These are phyloP conservation scores for Brachionus rubens DNA, from an alignment of 1,140 invertebrate species.

Conservation along the genomic window DNA sequence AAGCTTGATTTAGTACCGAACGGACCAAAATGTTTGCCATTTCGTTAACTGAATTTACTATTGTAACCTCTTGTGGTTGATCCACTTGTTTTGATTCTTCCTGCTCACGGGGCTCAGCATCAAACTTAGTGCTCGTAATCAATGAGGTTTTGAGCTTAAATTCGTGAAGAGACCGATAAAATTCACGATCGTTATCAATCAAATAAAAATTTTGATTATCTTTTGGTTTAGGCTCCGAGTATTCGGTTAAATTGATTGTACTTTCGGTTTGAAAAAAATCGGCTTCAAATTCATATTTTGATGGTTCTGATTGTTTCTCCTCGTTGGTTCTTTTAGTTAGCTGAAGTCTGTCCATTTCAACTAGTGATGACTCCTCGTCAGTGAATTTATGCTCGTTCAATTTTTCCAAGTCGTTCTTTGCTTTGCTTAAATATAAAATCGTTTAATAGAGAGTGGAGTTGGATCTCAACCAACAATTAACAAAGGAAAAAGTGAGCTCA, in stretches of 20 bases:
- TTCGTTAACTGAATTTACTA: constrained; percentile 25
- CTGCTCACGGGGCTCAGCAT: background rate
- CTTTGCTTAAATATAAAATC: constrained; percentile 23
- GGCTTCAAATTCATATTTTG: background rate
- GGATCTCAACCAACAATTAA: no score
- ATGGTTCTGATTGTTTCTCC: background rate
- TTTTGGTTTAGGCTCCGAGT: background rate
- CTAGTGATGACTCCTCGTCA: background rate
- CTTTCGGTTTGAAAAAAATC: background rate
- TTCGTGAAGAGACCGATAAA: background rate
- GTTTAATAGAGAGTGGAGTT: no score
- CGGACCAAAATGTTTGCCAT: constrained; percentile 33
- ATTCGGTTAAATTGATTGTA: background rate
- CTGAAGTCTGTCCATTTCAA: background rate
- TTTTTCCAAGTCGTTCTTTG: constrained; percentile 38
- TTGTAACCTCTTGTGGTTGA: background rate
- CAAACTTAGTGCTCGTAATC: background rate
- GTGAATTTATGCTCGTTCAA: constrained; percentile 2
- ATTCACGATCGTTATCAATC: constrained; percentile 21
- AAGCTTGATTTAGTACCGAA: constrained; percentile 15
- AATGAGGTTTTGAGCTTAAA: constrained; percentile 6
- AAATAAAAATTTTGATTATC: background rate
- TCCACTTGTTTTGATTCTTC: background rate
- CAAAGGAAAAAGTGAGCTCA: no score
- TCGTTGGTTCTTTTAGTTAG: background rate